Evolutionary conservation across 1,140 invertebrate genomes (phyloP).

Genomic region (Drosophila tropicalis): DNA sequence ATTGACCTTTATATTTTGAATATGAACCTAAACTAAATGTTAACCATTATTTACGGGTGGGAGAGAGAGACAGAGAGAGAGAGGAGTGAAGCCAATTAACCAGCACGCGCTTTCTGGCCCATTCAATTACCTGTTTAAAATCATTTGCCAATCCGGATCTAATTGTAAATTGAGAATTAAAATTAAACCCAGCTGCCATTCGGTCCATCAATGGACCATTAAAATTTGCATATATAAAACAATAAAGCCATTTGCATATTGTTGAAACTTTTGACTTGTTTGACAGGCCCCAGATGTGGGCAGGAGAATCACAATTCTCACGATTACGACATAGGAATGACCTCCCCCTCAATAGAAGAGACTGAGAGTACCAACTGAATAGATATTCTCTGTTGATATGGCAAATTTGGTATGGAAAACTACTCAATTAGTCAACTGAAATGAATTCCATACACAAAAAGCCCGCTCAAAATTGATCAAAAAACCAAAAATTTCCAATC

Average conservation of each 20-base stretch:
- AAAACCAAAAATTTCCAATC: slow-evolving; percentile 75
- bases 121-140: slow-evolving; percentile 23
- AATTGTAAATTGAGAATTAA: slow-evolving; percentile 44
- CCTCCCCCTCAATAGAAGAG: slow-evolving; percentile 1
- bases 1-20: slow-evolving; percentile 4
- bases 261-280: slow-evolving; percentile 30
- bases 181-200: slow-evolving; percentile 40
- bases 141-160: slow-evolving; percentile 58
- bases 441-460: slow-evolving; percentile 59
- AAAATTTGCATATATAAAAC: slow-evolving; percentile 72
- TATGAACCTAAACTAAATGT: not conserved
- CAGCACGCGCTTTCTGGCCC: slow-evolving; percentile 39
- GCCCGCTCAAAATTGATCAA: slow-evolving; percentile 74
- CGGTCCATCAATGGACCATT: slow-evolving; percentile 45
- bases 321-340: slow-evolving; percentile 62
- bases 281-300: slow-evolving; percentile 14
- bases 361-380: not conserved
- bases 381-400: not conserved
- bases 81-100: slow-evolving; percentile 7
- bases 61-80: not conserved
- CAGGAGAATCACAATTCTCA: slow-evolving; percentile 42
- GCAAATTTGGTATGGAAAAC: slow-evolving; percentile 58
- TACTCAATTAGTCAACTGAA: slow-evolving; percentile 71
- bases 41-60: not conserved
- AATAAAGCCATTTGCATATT: slow-evolving; percentile 70